phyloP scores from a whole-genome alignment of 1,140 invertebrate species.

The Rhopalosiphum padi region DNA sequence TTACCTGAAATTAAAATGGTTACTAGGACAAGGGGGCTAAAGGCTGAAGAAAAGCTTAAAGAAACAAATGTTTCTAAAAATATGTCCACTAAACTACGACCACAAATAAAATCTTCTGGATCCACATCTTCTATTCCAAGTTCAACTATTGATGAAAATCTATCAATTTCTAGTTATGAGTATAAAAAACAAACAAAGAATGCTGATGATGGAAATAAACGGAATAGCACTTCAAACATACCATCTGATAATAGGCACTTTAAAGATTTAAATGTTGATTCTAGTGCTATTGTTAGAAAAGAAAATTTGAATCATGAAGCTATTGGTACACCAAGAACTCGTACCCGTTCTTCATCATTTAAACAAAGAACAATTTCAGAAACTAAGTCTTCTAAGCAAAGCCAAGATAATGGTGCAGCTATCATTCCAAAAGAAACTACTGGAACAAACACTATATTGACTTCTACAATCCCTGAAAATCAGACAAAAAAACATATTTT shows the following conservation, averaged over 20 bases:
- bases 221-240: not conserved
- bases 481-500: too few species aligned
- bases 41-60: not conserved
- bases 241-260: not conserved
- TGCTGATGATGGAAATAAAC: not conserved
- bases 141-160: not conserved
- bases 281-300: not conserved
- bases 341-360: conserved; percentile 29
- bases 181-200: not conserved
- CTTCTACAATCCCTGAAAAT: too few species aligned
- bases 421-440: not conserved
- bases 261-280: not conserved
- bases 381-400: not conserved
- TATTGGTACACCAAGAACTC: not conserved
- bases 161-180: not conserved
- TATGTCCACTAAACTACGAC: not conserved
- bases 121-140: not conserved
- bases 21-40: conserved; percentile 10
- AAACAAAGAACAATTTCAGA: not conserved
- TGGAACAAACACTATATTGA: not conserved
- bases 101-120: not conserved
- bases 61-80: not conserved
- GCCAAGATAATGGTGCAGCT: too few species aligned
- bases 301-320: not conserved
- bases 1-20: not conserved